These are phyloP conservation scores for Oryzaephilus surinamensis DNA, from an alignment of 1,140 invertebrate species.

Conservation along the genomic window DNA sequence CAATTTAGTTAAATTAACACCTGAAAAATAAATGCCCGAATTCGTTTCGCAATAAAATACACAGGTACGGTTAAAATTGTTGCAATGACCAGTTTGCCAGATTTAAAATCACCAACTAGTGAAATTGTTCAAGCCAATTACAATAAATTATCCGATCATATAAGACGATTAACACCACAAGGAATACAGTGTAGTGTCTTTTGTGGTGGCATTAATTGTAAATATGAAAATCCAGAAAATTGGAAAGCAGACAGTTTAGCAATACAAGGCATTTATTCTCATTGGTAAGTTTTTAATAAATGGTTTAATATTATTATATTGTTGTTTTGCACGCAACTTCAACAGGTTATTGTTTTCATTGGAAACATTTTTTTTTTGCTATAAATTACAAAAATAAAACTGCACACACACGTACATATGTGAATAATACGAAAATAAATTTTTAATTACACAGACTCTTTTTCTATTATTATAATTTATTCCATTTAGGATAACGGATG, in stretches of 20 bases:
- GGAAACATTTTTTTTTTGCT: no score
- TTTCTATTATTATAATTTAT: no score
- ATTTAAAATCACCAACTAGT: constrained; percentile 13
- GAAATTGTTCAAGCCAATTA: constrained; percentile 30
- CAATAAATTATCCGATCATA: constrained; percentile 33
- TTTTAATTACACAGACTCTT: no score
- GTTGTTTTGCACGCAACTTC: constrained; percentile 5
- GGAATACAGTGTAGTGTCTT: constrained; percentile 66
- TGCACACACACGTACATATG: not conserved
- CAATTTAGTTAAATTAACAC: constrained; percentile 2
- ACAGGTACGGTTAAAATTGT: constrained; percentile 3
- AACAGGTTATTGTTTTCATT: constrained; percentile 15
- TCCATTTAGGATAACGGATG: constrained; percentile 78
- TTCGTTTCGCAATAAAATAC: not conserved
- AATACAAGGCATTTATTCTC: constrained; percentile 68
- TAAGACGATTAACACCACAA: constrained; percentile 44
- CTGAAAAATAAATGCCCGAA: not conserved
- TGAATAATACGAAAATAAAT: no score
- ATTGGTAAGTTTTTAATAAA: constrained; percentile 64
- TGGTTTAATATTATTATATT: not conserved
- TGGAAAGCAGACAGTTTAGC: constrained; percentile 59
- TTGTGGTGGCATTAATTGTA: constrained; percentile 71
- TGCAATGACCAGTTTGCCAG: constrained; percentile 9
- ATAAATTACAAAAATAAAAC: not conserved
- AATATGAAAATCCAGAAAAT: constrained; percentile 60